Base-by-base conservation (phyloP, 2,888 invertebrate species). In the Tuta absoluta region DNA sequence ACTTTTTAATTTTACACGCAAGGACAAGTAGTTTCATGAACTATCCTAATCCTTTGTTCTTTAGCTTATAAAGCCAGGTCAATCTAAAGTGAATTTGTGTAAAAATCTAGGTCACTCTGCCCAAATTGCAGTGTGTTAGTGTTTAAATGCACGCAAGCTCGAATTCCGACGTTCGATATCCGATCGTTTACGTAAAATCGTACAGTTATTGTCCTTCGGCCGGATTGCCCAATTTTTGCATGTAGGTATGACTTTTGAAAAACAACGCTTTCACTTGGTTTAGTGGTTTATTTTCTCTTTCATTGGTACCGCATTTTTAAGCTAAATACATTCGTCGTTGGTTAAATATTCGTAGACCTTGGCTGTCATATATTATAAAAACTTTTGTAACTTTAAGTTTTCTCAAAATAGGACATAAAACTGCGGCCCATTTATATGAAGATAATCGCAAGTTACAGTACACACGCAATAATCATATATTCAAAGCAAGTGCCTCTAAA, bases 111-210 rank as follows among this genome's bases (percentile, higher is more conserved):
- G 38, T 24, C 38, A 21, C 37, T 38, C 8, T 21, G 21, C 21
- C 38, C 38, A 21, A 58, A 38, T 58, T 33, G 17, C 28, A 17
- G 17, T 56, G 10, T 56, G n/a, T 56, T 59, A 66, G 23, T 62
- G 59, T 65, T 74, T 72, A 67, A 58, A 65, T 60, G 70, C 79
- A 83, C 75, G 81, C 79, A 71, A 73, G 72, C 69, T 71, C 78
- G 82, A 81, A 76, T 75, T 66, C 73, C 73, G 73, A 73, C 71
- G 66, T 49, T 49, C 65, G 57, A 67, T 77, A 78, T 81, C 79
- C 72, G 66, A 74, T 71, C 72, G 74, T 81, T 84, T 82, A 68
- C 81, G 80, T 74, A 81, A 79, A 76, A 69, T 65, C 56, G 66
- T 4, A 33, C 8, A 33, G 10, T 33, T 33, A 67, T 71, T 69